Evolutionary conservation across 2,113 vertebrate genomes (phyloP).

Genomic region (Prunella fulvescens): DNA sequence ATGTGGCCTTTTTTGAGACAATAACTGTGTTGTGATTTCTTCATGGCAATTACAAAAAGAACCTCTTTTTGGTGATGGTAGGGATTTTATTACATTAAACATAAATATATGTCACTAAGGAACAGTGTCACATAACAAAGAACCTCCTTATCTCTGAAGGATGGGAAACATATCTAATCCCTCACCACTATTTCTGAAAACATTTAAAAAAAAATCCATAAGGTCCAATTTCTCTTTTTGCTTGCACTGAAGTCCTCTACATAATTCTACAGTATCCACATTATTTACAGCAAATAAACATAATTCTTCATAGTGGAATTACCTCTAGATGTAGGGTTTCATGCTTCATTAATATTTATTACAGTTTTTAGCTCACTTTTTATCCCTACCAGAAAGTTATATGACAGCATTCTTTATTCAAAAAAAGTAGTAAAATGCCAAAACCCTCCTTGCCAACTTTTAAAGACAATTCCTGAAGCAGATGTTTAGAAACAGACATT

Average conservation of each 20-base stretch:
- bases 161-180: not conserved
- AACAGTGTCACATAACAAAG: not conserved
- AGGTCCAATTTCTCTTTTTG: not conserved
- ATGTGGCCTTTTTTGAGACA: not conserved
- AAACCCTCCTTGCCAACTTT: constrained; percentile 15
- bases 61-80: not conserved
- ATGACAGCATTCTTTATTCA: not conserved
- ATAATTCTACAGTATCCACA: not conserved
- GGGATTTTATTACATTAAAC: not conserved
- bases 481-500: constrained; percentile 43
- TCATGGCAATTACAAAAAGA: not conserved
- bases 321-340: not conserved
- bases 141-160: not conserved
- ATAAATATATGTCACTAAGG: not conserved
- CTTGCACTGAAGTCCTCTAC: not conserved
- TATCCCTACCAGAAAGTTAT: not conserved
- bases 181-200: not conserved
- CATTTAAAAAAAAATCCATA: not conserved
- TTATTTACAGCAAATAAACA: not conserved
- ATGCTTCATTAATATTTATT: constrained; percentile 9
- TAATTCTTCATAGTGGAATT: not conserved
- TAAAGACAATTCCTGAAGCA: constrained; percentile 55
- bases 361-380: not conserved
- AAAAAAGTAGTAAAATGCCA: not conserved
- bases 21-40: not conserved